A percentile compares a stretch with the other conserved stretches of the same genome.
Conservation (phyloP, 2,113 vertebrate genomes). For the Aphelocoma coerulescens region DNA sequence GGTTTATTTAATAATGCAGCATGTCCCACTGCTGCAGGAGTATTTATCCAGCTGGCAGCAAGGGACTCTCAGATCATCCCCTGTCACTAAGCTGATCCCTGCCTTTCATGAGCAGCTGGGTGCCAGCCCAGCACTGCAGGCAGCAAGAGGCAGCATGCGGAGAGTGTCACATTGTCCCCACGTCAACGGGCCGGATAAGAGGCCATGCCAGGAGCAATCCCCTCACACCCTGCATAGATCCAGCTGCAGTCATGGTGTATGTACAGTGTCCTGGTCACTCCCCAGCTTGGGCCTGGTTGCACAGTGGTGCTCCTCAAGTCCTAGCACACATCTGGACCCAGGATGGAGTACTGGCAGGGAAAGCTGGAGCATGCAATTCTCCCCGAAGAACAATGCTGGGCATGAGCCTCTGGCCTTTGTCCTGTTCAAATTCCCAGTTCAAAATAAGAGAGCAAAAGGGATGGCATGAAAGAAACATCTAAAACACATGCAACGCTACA, state of each 20-base stretch:
- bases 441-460: background rate
- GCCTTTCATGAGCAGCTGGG: slow-evolving; percentile 10
- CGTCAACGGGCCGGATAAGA: rapidly evolving
- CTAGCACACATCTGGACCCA: rapidly evolving
- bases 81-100: slow-evolving; percentile 6
- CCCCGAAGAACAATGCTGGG: background rate
- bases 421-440: background rate
- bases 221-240: background rate
- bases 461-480: background rate
- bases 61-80: slow-evolving; percentile 38
- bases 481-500: background rate
- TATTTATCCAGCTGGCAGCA: slow-evolving; percentile 38
- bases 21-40: slow-evolving; percentile 6
- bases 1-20: slow-evolving; percentile 42
- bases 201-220: background rate
- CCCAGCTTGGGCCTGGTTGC: background rate
- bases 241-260: background rate
- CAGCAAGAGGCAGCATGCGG: background rate
- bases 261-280: background rate
- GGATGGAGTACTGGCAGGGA: background rate
- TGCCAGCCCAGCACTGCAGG: background rate
- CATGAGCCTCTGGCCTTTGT: background rate
- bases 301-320: background rate
- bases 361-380: background rate
- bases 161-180: background rate